Evolutionary conservation across 2,113 vertebrate genomes (phyloP), one percentile per base, ranked within the genome.

Genomic region (Rhinolophus ferrumequinum): DNA sequence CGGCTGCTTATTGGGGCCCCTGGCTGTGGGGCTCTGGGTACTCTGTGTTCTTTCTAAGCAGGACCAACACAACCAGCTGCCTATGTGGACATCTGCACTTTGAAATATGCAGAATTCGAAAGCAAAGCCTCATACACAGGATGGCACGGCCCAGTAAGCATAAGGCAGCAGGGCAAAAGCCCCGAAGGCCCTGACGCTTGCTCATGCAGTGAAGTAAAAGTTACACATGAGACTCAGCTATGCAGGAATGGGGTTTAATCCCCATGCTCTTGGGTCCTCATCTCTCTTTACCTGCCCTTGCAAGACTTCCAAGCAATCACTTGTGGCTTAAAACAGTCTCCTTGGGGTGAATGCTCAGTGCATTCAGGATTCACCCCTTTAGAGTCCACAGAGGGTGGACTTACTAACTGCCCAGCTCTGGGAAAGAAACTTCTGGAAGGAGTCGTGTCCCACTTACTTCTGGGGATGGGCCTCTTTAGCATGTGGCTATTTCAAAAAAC

Each of bases 151-250:
- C 58, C 75, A 41, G 0, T 24, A 69, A 93, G 94, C 97, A 79
- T 83, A 96, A 97, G 89, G 95, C 96, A 97, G 38, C 82, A 82
- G 81, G 66, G 82, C 58, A 70, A 94, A 96, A 69, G 79, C 82
- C 93, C 82, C 97, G 72, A 85, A 87, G 75, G 93, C 70, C 75
- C 90, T 80, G 72, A 95, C 44, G 75, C 82, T 94, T 80, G n/a
- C n/a, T 97, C 93, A 82, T 69, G 83, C 24, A 66, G 73, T 56
- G 92, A 94, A 98, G 90, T 94, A 87, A 91, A 97, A 89, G 60
- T 30, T 82, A 38, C n/a, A 60, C 52, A 67, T 41, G 50, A 60
- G 79, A 89, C 86, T 77, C 86, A 73, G 52, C 70, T 11, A 21
- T 92, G 26, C 73, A 95, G 77, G 95, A 86, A 94, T 33, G 50